Evolutionary conservation across 2,113 vertebrate species (phyloP), one percentile per base, ranked within the genome.

Genomic region (Poeciliopsis occidentalis): DNA sequence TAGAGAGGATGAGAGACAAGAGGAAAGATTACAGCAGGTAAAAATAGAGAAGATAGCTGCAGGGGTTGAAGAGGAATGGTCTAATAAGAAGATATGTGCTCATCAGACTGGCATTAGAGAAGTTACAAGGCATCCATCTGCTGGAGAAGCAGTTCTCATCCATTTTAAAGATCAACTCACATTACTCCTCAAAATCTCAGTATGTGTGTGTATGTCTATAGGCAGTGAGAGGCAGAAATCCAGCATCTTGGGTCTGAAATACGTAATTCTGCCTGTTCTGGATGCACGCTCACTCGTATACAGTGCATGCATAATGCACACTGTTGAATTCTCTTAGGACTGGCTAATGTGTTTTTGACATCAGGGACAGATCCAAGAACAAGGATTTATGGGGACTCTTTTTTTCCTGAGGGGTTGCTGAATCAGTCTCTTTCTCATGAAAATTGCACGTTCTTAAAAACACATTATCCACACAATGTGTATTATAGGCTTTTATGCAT

Each of bases 231-330:
- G 8, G 8, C 24, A 57, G 51, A 57, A 57, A 10, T n/a, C n/a
- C 31, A 3, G 3, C 29, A 31, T 29, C 41, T 62, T 60, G 1
- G 64, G 5, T 32, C 22, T 41, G 31, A 29, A 68, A 75, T 67
- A 30, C 44, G 37, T 31, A 26, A 63, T 64, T 76, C 22, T 74
- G 34, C n/a, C 60, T 37, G 10, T 13, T 15, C 26, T 39, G 67
- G 24, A 66, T 62, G 37, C n/a, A 19, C 19, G 4, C 44, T 47
- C 29, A 30, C 31, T 51, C 1, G 1, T 64, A 41, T 54, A 68
- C 31, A 83, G 64, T 60, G 37, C 66, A 85, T 82, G 26, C 71
- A 89, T 85, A 71, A 81, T 83, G 39, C 31, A 86, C 24, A 66
- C 29, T 8, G 3, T 67, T 37, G 32, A 32, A 27, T 71, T 78